Conservation (phyloP, 2,113 vertebrate species). For the Microcebus tavaratra region DNA sequence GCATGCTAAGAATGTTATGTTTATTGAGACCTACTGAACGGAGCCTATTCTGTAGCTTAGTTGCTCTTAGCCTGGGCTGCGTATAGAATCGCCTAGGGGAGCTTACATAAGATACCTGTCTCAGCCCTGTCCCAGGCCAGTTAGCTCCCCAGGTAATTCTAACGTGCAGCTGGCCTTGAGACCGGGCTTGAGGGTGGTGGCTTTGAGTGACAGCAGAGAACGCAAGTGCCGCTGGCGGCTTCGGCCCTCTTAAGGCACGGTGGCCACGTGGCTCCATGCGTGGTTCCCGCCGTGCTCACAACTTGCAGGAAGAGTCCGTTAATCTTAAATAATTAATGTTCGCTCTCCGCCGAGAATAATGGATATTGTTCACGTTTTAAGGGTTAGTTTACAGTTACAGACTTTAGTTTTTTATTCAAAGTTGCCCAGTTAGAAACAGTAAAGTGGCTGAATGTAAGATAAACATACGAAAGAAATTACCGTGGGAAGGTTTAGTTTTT, state of each 20-base stretch:
- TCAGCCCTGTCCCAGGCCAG: accelerated
- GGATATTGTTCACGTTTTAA: background rate
- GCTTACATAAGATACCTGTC: background rate
- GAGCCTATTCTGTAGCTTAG: background rate
- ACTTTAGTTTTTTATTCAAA: slow-evolving; percentile 14
- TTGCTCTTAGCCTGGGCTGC: background rate
- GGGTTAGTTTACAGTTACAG: background rate
- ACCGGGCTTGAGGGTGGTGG: too few species aligned
- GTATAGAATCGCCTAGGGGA: background rate
- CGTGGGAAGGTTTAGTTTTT: background rate
- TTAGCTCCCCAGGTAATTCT: background rate
- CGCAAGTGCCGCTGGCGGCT: background rate
- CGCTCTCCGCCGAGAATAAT: background rate
- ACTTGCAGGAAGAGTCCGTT: background rate
- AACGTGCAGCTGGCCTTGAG: background rate
- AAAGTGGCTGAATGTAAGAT: slow-evolving; percentile 16
- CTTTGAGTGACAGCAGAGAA: background rate
- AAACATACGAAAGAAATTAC: background rate
- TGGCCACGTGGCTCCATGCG: background rate
- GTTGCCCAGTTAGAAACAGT: background rate
- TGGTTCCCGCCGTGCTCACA: background rate
- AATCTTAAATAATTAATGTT: background rate
- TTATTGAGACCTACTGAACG: background rate
- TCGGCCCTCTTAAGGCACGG: background rate
- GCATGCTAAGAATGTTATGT: background rate